A percentile compares a stretch with the other conserved stretches of the same genome.
Evolutionary conservation across 1,140 invertebrate species (phyloP).

Genomic region (Orchestia grillus): DNA sequence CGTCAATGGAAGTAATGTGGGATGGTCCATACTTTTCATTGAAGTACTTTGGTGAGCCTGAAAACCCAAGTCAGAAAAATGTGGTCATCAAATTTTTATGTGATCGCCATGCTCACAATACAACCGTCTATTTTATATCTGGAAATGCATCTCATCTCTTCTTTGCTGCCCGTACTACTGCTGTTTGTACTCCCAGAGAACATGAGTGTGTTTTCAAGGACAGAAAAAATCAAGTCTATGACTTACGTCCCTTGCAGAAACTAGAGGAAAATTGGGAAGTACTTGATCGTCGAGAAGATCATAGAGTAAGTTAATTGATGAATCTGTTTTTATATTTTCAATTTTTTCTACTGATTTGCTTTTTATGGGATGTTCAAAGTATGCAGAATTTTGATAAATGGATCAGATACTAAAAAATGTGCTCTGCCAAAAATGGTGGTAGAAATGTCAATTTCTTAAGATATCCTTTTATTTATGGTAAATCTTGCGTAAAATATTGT

Average conservation of each 20-base stretch:
- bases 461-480: too few relatives aligned
- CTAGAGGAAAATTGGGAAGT: constrained; percentile 58
- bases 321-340: too few relatives aligned
- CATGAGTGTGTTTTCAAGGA: constrained; percentile 57
- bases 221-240: constrained; percentile 57
- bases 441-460: too few relatives aligned
- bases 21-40: constrained; percentile 41
- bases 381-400: too few relatives aligned
- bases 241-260: constrained; percentile 47
- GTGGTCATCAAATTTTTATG: constrained; percentile 37
- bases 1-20: neutral
- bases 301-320: constrained; percentile 37
- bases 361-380: too few relatives aligned
- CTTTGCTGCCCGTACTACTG: constrained; percentile 38
- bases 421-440: too few relatives aligned
- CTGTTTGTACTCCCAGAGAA: constrained; percentile 50
- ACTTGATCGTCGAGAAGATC: constrained; percentile 47
- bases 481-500: too few relatives aligned
- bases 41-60: neutral
- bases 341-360: neutral
- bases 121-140: constrained; percentile 42
- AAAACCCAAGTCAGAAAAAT: neutral
- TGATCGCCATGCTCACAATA: constrained; percentile 49
- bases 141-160: neutral
- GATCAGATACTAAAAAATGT: too few relatives aligned